phyloP scores from a whole-genome alignment of 2,113 vertebrate genomes.

The Coptodon bakossiorum region DNA sequence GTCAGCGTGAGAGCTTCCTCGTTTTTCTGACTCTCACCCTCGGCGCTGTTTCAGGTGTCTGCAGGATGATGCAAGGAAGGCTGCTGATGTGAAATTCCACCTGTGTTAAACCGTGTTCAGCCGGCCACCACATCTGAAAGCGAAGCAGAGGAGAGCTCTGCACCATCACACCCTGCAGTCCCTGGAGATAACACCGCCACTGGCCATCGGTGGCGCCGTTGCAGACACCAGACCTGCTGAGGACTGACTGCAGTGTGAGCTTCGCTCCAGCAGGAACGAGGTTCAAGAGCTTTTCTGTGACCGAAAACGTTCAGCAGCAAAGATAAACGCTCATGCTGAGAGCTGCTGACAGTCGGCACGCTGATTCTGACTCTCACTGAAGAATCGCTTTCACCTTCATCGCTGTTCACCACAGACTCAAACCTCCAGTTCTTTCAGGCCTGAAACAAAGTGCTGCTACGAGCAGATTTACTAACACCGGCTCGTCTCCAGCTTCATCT shows the following conservation, averaged over 20 bases:
- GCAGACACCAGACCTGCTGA: not conserved
- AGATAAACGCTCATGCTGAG: not conserved
- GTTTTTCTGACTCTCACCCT: not conserved
- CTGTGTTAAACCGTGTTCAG: not conserved
- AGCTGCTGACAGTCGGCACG: not conserved
- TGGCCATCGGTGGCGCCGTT: not conserved
- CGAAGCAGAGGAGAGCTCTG: not conserved
- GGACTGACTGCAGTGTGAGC: not conserved
- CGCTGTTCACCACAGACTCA: not conserved
- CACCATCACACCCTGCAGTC: not conserved
- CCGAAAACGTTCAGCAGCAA: not conserved
- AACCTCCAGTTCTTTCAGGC: not conserved
- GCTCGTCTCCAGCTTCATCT: not conserved
- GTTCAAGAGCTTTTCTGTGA: not conserved
- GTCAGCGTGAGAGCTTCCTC: not conserved
- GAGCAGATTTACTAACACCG: not conserved
- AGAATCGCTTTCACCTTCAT: not conserved
- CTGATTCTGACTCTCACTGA: not conserved
- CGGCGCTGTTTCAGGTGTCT: not conserved
- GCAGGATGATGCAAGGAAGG: not conserved
- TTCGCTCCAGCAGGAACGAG: not conserved
- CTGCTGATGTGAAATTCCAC: not conserved
- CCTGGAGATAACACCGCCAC: not conserved
- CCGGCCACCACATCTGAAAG: not conserved
- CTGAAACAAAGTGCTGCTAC: not conserved